Evolutionary conservation across 2,888 invertebrate genomes (phyloP).

Genomic region (Diadegma fenestrale): DNA sequence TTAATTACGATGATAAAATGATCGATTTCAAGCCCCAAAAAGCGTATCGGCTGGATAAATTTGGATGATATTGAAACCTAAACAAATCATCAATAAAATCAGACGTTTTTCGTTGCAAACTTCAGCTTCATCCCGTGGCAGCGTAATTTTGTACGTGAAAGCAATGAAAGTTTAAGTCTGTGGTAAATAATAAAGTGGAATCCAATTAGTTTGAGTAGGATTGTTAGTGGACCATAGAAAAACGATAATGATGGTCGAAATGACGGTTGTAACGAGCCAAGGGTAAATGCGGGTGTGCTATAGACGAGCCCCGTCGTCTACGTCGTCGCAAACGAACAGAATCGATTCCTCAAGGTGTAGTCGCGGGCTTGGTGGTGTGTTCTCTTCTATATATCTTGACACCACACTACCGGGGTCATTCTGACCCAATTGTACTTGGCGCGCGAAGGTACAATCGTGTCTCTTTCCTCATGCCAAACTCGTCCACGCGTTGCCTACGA

Average conservation of each 20-base stretch:
- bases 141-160: background rate
- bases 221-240: background rate
- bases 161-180: background rate
- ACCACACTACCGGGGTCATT: constrained; percentile 65
- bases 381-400: constrained; percentile 22
- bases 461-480: constrained; percentile 64
- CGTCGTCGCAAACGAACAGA: constrained; percentile 59
- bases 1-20: no score
- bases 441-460: constrained; percentile 45
- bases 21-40: no score
- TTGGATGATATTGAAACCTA: no score
- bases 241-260: constrained; percentile 16
- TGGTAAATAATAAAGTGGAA: background rate
- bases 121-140: background rate
- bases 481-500: constrained; percentile 22
- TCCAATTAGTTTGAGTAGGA: background rate
- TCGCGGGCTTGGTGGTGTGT: constrained; percentile 29
- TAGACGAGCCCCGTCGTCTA: constrained; percentile 33
- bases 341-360: constrained; percentile 64
- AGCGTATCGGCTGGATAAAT: no score
- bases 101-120: no score
- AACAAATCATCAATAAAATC: no score
- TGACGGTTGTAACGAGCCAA: constrained; percentile 20
- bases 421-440: constrained; percentile 70
- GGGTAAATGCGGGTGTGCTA: constrained; percentile 16